Base-by-base conservation (phyloP, 2,113 vertebrate species). In the Oxygymnocypris stewartii region DNA sequence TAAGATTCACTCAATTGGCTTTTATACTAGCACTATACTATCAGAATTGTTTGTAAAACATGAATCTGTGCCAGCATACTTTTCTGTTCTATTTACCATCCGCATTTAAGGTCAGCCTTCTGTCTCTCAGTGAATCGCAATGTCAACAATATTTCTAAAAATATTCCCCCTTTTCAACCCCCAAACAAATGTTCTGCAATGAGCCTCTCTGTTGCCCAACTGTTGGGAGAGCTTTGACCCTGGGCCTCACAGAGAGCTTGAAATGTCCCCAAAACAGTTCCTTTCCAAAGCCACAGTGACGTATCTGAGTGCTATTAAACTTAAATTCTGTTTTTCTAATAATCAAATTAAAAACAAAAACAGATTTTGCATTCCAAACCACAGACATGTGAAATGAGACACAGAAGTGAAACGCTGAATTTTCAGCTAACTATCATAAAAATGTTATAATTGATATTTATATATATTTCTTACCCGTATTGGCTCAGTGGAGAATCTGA, bases 401-500 rank as follows among this genome's bases (percentile, higher is more conserved):
- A 9, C 65, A 40, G 3, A 11, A 40, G 3, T 37, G 23, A 61
- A 31, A 67, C 13, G 3, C 12, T 6, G n/a, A 28, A 28, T 14
- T 65, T 65, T 65, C 25, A 67, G 63, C 28, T 63, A n/a, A 11
- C 23, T 1, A 67, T 65, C n/a, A 67, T 65, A 12, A 14, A n/a
- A 6, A 25, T 16, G 63, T n/a, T 23, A 61, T 23, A 59, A 59
- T 20, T 7, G 3, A 37, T 37, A 47, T 47, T 12, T 12, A 51
- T 10, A 61, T 13, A 28, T n/a, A 61, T 65, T 44, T 87, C 93
- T 92, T 94, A 96, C 97, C 95, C 94, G 94, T 88, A 98, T 97
- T 73, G 97, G 96, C 49, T 95, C 92, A n/a, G 94, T 96, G 57
- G 96, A 97, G 92, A 98, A 98, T 89, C 93, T 93, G 82, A 98